Evolutionary conservation across 2,888 invertebrate species (phyloP).

Genomic region (Drosophila niveifrons): DNA sequence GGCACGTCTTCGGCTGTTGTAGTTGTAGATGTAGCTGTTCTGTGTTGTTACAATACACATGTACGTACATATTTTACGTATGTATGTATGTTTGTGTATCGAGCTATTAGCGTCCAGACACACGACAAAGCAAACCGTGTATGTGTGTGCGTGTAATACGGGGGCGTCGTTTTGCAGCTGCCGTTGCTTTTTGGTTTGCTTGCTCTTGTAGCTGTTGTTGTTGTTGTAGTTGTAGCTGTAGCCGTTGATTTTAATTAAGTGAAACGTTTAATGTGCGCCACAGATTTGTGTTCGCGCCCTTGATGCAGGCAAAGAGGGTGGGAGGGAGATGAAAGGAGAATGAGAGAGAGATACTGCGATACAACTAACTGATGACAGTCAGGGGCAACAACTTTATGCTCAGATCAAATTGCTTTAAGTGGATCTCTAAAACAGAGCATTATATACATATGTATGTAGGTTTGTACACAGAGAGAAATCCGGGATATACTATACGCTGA

Average conservation of each 20-base stretch:
- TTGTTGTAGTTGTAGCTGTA: neutral
- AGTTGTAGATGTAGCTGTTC: slow-evolving; percentile 1
- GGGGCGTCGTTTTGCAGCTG: slow-evolving; percentile 64
- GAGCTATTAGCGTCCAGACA: slow-evolving; percentile 29
- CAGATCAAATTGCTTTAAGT: slow-evolving; percentile 59
- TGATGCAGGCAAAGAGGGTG: slow-evolving; percentile 51
- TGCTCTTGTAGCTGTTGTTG: too few relatives aligned
- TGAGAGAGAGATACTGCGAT: neutral
- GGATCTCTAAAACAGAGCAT: slow-evolving; percentile 26
- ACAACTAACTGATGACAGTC: slow-evolving; percentile 2
- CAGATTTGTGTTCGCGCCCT: slow-evolving; percentile 70
- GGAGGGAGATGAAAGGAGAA: too few relatives aligned
- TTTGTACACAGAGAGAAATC: too few relatives aligned
- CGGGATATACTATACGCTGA: too few relatives aligned
- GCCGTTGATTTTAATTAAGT: slow-evolving; percentile 62
- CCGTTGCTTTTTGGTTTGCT: neutral
- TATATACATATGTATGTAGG: neutral
- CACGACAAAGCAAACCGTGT: slow-evolving; percentile 4
- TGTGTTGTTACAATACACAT: slow-evolving; percentile 13
- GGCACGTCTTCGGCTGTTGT: slow-evolving; percentile 34
- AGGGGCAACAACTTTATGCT: slow-evolving; percentile 31
- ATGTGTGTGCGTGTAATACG: slow-evolving; percentile 30
- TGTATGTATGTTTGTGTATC: neutral
- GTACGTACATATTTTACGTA: neutral
- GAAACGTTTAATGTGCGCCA: slow-evolving; percentile 73